These are phyloP conservation scores for Uropetala carovei DNA, from an alignment of 2,888 invertebrate genomes.

Conservation along the genomic window DNA sequence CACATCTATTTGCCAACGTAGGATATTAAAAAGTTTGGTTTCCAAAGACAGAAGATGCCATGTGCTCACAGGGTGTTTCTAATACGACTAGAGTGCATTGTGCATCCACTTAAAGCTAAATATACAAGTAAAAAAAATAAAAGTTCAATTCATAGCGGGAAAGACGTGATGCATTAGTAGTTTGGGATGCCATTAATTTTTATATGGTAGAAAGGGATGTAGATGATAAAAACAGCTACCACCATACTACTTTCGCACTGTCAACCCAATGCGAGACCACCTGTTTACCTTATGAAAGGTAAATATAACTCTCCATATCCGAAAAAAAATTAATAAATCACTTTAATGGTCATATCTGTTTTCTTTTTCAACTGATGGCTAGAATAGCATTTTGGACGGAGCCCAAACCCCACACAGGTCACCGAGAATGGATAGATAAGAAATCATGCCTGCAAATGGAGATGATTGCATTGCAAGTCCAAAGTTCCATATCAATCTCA, in stretches of 20 bases:
- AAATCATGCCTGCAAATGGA: conserved; percentile 2
- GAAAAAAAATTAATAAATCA: neutral
- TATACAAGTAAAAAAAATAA: conserved; percentile 36
- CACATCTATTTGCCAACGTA: conserved; percentile 31
- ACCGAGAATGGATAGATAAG: conserved; percentile 13
- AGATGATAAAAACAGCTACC: conserved; percentile 39
- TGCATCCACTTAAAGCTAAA: conserved; percentile 54
- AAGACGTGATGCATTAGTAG: conserved; percentile 41
- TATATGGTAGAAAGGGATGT: neutral
- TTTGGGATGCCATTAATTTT: conserved; percentile 25
- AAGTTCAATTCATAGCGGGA: neutral
- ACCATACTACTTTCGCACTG: conserved; percentile 12
- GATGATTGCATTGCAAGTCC: neutral
- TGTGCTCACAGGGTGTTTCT: conserved; percentile 15
- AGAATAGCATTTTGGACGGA: conserved; percentile 52
- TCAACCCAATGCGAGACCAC: neutral
- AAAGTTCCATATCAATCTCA: neutral
- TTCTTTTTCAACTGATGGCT: no score
- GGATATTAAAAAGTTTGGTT: conserved; percentile 1
- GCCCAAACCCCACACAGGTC: neutral
- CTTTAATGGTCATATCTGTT: neutral
- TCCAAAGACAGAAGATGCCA: neutral
- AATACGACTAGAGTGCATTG: conserved; percentile 54
- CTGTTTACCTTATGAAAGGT: neutral
- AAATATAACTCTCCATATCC: neutral